Conservation (phyloP, 2,113 vertebrate species). For the Gymnarchus niloticus region DNA sequence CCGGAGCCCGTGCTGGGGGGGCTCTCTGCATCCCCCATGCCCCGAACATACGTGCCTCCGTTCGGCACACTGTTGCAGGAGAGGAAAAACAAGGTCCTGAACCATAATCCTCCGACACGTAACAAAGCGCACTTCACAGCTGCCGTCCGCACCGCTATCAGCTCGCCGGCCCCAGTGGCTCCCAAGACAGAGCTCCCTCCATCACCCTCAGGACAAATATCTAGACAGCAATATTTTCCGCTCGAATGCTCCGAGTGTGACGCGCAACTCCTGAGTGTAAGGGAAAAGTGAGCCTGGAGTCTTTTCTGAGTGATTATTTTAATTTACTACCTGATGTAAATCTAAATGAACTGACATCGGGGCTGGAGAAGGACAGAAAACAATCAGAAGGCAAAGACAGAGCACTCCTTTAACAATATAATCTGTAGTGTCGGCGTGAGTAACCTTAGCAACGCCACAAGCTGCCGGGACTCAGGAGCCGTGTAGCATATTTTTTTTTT, state of each 20-base stretch:
- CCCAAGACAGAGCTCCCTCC: slow-evolving; percentile 86
- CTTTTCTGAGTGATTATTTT: slow-evolving; percentile 94
- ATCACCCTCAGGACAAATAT: slow-evolving; percentile 91
- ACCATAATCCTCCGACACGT: slow-evolving; percentile 84
- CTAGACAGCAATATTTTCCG: slow-evolving; percentile 93
- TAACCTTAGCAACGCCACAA: slow-evolving; percentile 63
- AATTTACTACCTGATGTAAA: slow-evolving; percentile 96
- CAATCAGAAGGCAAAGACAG: slow-evolving; percentile 60
- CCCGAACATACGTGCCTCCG: slow-evolving; percentile 75
- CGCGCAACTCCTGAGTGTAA: slow-evolving; percentile 71
- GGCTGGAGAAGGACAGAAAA: slow-evolving; percentile 79
- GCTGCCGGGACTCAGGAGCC: slow-evolving; percentile 53
- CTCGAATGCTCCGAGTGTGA: slow-evolving; percentile 77
- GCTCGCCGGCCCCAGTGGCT: slow-evolving; percentile 79
- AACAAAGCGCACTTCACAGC: slow-evolving; percentile 88
- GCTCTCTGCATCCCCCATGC: slow-evolving; percentile 63
- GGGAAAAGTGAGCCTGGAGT: slow-evolving; percentile 74
- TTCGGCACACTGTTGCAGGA: slow-evolving; percentile 79
- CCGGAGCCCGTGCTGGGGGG: slow-evolving; percentile 76
- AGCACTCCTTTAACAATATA: slow-evolving; percentile 54
- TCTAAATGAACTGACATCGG: slow-evolving; percentile 94
- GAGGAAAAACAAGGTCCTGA: slow-evolving; percentile 83
- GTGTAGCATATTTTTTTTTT: slow-evolving; percentile 54
- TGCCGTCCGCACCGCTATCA: slow-evolving; percentile 75
- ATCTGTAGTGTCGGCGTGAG: slow-evolving; percentile 53